Percentiles rank a stretch among this genome's conserved stretches.
Evolutionary conservation across 2,113 vertebrate species (phyloP).

Genomic region (Puma concolor): DNA sequence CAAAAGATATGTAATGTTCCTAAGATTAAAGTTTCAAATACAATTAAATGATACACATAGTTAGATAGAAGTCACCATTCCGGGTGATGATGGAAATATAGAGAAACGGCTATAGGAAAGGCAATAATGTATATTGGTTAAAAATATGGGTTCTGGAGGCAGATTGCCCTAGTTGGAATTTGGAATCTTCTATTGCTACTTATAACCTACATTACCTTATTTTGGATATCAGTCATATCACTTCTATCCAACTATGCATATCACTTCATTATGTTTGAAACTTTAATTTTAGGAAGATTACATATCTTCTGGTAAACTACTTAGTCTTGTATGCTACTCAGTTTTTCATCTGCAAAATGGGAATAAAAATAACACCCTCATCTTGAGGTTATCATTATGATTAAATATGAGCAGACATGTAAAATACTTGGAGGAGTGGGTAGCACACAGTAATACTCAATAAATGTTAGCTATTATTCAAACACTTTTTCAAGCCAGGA

Average conservation of each 20-base stretch:
- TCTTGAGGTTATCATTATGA: not conserved
- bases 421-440: constrained; percentile 7
- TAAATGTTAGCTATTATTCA: not conserved
- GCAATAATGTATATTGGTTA: not conserved
- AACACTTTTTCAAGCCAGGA: not conserved
- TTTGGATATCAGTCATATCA: not conserved
- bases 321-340: constrained; percentile 6
- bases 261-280: constrained; percentile 1
- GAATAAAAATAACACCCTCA: not conserved
- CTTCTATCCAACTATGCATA: constrained; percentile 12
- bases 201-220: not conserved
- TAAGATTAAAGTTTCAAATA: constrained; percentile 18
- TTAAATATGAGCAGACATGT: not conserved
- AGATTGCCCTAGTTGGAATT: not conserved
- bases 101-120: not conserved
- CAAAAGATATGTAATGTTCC: not conserved
- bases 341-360: constrained; percentile 9
- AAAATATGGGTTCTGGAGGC: not conserved
- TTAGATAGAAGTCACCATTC: not conserved
- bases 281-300: not conserved
- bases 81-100: constrained; percentile 4
- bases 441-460: not conserved
- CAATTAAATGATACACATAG: not conserved
- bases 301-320: not conserved
- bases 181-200: not conserved